phyloP scores from a whole-genome alignment of 2,113 vertebrate species.

The Ciconia maguari region DNA sequence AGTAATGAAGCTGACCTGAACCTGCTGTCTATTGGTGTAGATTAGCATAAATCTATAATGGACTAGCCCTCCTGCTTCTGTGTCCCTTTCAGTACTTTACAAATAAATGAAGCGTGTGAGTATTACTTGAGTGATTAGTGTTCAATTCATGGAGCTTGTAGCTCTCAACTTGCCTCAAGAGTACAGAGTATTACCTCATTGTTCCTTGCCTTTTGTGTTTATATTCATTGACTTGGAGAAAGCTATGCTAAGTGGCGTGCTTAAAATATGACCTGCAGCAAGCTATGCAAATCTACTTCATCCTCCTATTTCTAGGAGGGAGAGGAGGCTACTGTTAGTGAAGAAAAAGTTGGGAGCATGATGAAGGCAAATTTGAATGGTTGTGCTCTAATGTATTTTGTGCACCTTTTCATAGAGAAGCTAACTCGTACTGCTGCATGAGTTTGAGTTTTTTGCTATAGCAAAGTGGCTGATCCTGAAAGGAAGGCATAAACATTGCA shows the following conservation, averaged over 20 bases:
- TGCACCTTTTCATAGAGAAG: neutral
- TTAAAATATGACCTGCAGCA: neutral
- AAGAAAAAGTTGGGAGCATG: neutral
- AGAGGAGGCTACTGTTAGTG: neutral
- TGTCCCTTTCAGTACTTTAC: neutral
- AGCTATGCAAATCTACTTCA: neutral
- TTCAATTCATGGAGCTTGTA: neutral
- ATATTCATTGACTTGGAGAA: neutral
- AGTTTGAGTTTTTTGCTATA: neutral
- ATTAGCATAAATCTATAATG: conserved; percentile 67
- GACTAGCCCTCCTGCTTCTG: neutral
- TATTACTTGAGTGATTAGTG: neutral
- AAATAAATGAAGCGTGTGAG: neutral
- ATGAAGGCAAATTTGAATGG: neutral
- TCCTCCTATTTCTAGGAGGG: neutral
- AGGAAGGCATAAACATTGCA: neutral
- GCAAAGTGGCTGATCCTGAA: neutral
- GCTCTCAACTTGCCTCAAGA: neutral
- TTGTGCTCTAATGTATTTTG: neutral
- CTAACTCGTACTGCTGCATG: neutral
- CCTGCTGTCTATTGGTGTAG: conserved; percentile 26
- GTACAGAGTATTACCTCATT: neutral
- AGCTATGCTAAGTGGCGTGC: neutral
- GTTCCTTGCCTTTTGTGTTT: neutral
- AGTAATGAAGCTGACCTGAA: neutral